phyloP scores from a whole-genome alignment of 2,113 vertebrate genomes.

The Coracopsis vasa region DNA sequence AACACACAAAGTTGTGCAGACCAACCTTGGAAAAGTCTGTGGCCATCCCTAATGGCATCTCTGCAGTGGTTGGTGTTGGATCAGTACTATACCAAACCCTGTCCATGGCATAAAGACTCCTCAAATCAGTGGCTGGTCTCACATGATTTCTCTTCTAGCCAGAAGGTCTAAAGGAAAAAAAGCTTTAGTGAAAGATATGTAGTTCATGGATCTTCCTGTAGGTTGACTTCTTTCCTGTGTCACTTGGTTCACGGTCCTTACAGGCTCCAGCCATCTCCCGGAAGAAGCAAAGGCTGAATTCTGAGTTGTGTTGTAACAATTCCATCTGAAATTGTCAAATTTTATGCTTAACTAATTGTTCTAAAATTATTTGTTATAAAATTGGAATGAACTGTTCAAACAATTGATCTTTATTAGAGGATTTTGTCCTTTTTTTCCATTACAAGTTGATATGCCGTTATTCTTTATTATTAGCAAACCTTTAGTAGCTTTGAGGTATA shows the following conservation, averaged over 20 bases:
- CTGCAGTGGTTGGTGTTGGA: fast-evolving
- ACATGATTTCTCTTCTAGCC: not conserved
- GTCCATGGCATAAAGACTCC: not conserved
- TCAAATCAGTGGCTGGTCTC: fast-evolving
- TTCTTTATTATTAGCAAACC: not conserved
- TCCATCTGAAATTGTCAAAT: not conserved
- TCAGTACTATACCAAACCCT: not conserved
- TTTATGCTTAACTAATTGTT: not conserved
- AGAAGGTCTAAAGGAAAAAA: not conserved
- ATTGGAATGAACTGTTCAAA: not conserved
- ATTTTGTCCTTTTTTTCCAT: not conserved
- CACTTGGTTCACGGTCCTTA: not conserved
- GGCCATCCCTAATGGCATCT: fast-evolving
- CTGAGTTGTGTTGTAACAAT: not conserved
- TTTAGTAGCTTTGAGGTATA: not conserved
- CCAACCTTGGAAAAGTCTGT: not conserved
- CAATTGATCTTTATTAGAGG: fast-evolving
- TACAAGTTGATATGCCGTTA: not conserved
- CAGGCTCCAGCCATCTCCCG: not conserved
- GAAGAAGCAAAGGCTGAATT: not conserved
- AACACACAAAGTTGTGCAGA: not conserved
- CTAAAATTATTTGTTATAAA: not conserved
- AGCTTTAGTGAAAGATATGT: not conserved
- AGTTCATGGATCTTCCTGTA: not conserved
- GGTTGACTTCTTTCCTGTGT: fast-evolving